These are phyloP conservation scores for Trachelus iudaicus DNA, from an alignment of 2,888 invertebrate genomes.

Conservation along the genomic window DNA sequence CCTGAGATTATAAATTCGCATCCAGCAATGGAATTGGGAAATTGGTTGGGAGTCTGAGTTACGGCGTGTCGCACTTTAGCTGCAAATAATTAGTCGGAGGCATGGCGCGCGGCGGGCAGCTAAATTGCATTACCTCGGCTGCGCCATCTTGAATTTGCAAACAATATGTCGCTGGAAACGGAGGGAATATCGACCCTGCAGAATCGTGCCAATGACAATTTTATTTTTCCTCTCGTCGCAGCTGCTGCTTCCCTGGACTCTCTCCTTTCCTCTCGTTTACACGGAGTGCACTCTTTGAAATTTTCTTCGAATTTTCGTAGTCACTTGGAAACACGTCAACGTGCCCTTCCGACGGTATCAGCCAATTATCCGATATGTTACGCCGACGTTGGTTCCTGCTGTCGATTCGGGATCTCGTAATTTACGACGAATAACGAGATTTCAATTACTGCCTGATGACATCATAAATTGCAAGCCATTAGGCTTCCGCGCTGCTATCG, in stretches of 20 bases:
- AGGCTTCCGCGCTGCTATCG: slow-evolving; percentile 18
- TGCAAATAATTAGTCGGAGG: slow-evolving; percentile 14
- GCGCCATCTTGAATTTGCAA: slow-evolving; percentile 42
- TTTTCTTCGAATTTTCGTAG: no score
- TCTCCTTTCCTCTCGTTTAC: neutral
- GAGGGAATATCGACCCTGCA: slow-evolving; percentile 37
- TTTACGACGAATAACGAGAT: slow-evolving; percentile 40
- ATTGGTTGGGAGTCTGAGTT: neutral
- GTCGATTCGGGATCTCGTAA: neutral
- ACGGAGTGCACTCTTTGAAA: neutral
- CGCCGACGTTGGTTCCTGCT: neutral
- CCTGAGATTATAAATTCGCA: neutral
- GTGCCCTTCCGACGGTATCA: neutral
- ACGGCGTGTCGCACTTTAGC: neutral
- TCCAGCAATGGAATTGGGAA: neutral
- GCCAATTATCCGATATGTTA: neutral
- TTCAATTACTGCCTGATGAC: slow-evolving; percentile 46
- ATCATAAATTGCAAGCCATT: slow-evolving; percentile 36
- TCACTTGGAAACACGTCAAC: no score
- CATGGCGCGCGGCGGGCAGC: slow-evolving; percentile 9
- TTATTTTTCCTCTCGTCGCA: slow-evolving; percentile 21
- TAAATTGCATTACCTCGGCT: slow-evolving; percentile 39
- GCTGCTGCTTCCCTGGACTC: neutral
- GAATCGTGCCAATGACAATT: slow-evolving; percentile 32
- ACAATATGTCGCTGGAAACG: slow-evolving; percentile 37